Percentiles rank a stretch among this genome's conserved stretches.
These are phyloP conservation scores for Notodonta dromedarius DNA, from an alignment of 2,888 invertebrate species.

Conservation along the genomic window DNA sequence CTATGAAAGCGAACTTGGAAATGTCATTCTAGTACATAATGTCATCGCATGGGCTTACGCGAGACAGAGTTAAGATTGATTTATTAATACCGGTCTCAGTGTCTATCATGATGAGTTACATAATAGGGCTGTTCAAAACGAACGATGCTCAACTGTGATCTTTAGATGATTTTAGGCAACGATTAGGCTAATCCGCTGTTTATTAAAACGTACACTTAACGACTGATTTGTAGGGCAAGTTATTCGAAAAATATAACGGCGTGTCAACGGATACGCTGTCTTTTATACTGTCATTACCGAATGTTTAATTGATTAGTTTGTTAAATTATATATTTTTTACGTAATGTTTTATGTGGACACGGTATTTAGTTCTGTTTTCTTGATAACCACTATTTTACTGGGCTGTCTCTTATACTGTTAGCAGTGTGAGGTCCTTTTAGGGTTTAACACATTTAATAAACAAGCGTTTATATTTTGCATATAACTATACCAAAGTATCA, in stretches of 20 bases:
- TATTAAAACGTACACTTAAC: constrained; percentile 16
- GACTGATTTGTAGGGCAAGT: not conserved
- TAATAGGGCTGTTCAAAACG: constrained; percentile 21
- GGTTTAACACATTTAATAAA: not conserved
- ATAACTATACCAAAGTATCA: constrained; percentile 1
- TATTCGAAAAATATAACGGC: not conserved
- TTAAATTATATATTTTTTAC: not conserved
- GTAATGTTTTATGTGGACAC: not conserved
- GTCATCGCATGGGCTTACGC: too few relatives aligned
- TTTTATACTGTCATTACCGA: not conserved
- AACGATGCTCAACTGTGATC: constrained; percentile 68
- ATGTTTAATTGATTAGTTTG: not conserved
- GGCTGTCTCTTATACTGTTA: too few relatives aligned
- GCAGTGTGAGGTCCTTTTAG: not conserved
- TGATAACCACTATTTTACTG: too few relatives aligned
- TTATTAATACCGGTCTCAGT: too few relatives aligned
- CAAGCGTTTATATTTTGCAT: not conserved
- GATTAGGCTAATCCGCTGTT: constrained; percentile 45
- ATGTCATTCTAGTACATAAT: too few relatives aligned
- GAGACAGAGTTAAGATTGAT: too few relatives aligned
- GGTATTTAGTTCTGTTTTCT: not conserved
- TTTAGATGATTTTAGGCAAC: constrained; percentile 57
- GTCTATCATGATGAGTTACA: not conserved
- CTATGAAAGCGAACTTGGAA: too few relatives aligned
- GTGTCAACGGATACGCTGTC: not conserved